A percentile compares a stretch with the other conserved stretches of the same genome.
Conservation (phyloP, 1,140 invertebrate species). For the Lepidotrigona ventralis region DNA sequence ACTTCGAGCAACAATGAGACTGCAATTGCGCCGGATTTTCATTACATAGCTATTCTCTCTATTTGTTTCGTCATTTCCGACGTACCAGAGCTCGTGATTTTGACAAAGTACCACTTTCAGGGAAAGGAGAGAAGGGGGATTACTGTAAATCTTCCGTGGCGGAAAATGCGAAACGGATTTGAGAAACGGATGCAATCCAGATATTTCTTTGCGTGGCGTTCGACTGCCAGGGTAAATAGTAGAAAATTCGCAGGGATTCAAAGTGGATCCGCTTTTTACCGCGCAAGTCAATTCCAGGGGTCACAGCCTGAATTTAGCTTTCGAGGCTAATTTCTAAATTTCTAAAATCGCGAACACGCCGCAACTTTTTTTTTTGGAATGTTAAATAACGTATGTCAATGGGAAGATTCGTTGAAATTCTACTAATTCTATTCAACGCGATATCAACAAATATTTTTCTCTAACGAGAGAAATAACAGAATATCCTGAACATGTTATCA, state of each 20-base stretch:
- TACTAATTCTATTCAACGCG: background rate
- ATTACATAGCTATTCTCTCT: too few relatives aligned
- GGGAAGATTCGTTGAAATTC: background rate
- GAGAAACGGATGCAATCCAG: background rate
- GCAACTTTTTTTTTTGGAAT: background rate
- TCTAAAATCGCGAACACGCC: background rate
- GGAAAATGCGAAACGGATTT: background rate
- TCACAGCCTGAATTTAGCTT: slow-evolving; percentile 19
- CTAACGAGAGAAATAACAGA: background rate
- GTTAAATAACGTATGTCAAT: background rate
- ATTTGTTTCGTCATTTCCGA: background rate
- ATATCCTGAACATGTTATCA: too few relatives aligned
- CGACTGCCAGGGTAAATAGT: background rate
- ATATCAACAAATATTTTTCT: background rate
- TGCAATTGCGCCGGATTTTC: background rate
- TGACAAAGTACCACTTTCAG: background rate
- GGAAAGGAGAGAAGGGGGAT: too few relatives aligned
- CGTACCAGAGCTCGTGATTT: background rate
- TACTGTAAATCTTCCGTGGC: too few relatives aligned
- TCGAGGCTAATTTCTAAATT: background rate
- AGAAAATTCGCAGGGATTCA: slow-evolving; percentile 6
- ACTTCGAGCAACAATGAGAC: background rate
- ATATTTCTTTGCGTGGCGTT: background rate
- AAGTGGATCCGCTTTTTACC: slow-evolving; percentile 12
- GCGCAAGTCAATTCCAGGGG: slow-evolving; percentile 12